Evolutionary conservation across 2,797 vertebrate species (phyloP), one percentile per base, ranked within the genome.

Genomic region (Takifugu rubripes): DNA sequence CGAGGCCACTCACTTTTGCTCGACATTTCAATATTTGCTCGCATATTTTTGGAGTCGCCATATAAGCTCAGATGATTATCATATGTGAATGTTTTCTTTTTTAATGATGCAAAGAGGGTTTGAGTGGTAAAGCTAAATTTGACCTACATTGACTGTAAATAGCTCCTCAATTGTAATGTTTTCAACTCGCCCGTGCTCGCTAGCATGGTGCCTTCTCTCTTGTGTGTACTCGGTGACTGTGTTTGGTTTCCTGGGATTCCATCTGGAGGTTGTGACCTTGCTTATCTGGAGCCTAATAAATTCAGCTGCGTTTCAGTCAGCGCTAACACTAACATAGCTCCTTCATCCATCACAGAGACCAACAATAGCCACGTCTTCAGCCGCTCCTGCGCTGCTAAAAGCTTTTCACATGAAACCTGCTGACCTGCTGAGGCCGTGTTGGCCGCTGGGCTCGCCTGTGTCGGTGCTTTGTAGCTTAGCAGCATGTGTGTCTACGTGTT

Each of bases 291-390:
- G 44, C 45, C 91, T 91, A 92, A 95, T 93, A 92, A 92, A 93
- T 94, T 92, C 84, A 92, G 90, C 93, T 87, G 87, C 77, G 84
- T 92, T 91, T 89, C 84, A 91, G 90, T 81, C 83, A 43, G 60
- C 85, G 60, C 85, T 93, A 93, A 91, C 92, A 89, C 93, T 93
- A 93, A 93, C 92, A 93, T 91, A 93, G 86, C 88, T 88, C 77
- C 66, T 89, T 92, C 91, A 91, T 94, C 91, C 89, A 93, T 94
- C 92, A 92, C 64, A 79, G 81, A 81, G 87, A 78, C 87, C 87
- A 92, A 93, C 90, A 93, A 93, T 91, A 90, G 88, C 81, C 82
- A 12, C 77, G 87, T 89, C 78, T 84, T 90, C 83, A 74, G 83
- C 88, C 84, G 82, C 89, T 74, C 70, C 78, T 83, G 78, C 85